phyloP scores from a whole-genome alignment of 1,140 invertebrate genomes.

The Triops cancriformis region DNA sequence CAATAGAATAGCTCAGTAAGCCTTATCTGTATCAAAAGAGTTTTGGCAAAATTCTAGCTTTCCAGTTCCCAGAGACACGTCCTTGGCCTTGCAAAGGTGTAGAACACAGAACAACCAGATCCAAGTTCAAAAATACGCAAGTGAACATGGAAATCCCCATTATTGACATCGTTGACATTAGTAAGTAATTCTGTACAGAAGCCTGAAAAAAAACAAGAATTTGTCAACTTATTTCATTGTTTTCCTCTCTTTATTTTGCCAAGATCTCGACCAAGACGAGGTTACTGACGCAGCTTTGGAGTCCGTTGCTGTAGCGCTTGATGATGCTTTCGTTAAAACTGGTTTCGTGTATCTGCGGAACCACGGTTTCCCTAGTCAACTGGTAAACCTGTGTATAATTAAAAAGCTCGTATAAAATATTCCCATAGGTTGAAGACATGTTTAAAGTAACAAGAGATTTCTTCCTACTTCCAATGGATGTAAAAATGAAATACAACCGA shows the following conservation, averaged over 20 bases:
- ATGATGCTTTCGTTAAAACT: constrained; percentile 25
- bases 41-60: too few species aligned
- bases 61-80: too few species aligned
- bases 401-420: neutral
- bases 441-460: constrained; percentile 11
- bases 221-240: too few species aligned
- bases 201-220: neutral
- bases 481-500: constrained; percentile 17
- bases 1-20: too few species aligned
- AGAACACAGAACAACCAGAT: too few species aligned
- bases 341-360: constrained; percentile 29
- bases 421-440: constrained; percentile 17
- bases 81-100: too few species aligned
- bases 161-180: neutral
- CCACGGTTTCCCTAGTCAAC: constrained; percentile 27
- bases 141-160: neutral
- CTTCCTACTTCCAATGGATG: constrained; percentile 15
- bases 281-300: neutral
- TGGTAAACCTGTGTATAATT: constrained; percentile 7
- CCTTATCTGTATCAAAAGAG: too few species aligned
- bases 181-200: neutral
- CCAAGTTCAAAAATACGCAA: neutral
- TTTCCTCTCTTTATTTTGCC: too few species aligned
- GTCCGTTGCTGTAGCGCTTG: constrained; percentile 25
- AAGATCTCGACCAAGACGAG: neutral